Conservation (phyloP, 2,113 vertebrate genomes). For the Dasyurus viverrinus region DNA sequence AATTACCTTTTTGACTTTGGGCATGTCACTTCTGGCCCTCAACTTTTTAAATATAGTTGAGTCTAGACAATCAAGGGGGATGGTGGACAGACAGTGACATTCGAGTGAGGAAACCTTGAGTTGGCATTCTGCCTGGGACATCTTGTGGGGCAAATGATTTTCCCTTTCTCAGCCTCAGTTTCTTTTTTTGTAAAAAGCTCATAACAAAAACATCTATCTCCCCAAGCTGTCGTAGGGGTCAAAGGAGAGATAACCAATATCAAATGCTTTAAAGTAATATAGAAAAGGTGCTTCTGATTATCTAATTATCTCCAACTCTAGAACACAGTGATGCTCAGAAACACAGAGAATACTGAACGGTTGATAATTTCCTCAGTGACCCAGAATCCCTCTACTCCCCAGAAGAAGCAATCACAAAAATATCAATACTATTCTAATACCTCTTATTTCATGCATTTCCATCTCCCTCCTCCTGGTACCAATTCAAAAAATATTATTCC, state of each 20-base stretch:
- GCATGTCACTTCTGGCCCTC: not conserved
- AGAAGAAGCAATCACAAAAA: not conserved
- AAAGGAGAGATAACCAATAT: not conserved
- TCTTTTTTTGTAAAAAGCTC: not conserved
- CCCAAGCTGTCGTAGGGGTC: not conserved
- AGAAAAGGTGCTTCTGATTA: not conserved
- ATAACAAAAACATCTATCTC: not conserved
- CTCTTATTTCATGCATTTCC: not conserved
- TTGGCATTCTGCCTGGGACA: not conserved
- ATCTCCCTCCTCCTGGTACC: not conserved
- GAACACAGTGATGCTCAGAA: not conserved
- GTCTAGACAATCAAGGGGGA: too few species aligned
- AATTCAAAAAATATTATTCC: not conserved
- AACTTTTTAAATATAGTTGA: not conserved
- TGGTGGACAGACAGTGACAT: not conserved
- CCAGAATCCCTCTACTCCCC: not conserved
- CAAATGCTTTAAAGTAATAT: not conserved
- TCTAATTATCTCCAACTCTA: not conserved
- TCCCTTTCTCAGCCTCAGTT: not conserved
- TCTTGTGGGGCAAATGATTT: not conserved
- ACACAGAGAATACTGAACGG: not conserved
- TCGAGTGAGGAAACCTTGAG: not conserved
- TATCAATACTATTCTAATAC: not conserved
- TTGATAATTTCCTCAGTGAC: not conserved
- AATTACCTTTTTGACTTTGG: not conserved